Conservation (phyloP, 2,113 vertebrate genomes). For the Pterophyllum scalare region DNA sequence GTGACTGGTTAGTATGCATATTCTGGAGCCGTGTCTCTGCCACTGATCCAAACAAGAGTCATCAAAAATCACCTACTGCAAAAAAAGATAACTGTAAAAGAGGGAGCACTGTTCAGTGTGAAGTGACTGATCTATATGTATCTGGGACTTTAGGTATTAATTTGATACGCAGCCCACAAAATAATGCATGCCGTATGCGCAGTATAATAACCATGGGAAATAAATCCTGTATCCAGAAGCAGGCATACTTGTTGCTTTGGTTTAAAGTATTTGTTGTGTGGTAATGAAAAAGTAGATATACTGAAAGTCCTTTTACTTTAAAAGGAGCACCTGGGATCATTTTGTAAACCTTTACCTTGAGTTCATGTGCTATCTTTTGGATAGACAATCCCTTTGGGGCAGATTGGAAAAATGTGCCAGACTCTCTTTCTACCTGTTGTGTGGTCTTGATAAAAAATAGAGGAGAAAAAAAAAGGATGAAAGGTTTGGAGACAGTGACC, state of each 20-base stretch:
- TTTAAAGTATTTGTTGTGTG: conserved; percentile 24
- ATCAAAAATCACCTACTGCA: not conserved
- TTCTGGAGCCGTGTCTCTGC: not conserved
- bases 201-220: conserved; percentile 40
- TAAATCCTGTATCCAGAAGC: conserved; percentile 32
- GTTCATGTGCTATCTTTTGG: conserved; percentile 1
- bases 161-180: conserved; percentile 29
- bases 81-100: not conserved
- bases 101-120: not conserved
- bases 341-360: conserved; percentile 51
- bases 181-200: conserved; percentile 21
- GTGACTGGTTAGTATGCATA: not conserved
- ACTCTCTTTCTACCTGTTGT: conserved; percentile 56
- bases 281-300: conserved; percentile 42
- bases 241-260: conserved; percentile 18
- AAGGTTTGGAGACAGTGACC: conserved; percentile 39
- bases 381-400: conserved; percentile 9
- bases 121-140: conserved; percentile 1
- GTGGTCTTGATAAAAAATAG: conserved; percentile 33
- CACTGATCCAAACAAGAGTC: not conserved
- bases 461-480: conserved; percentile 35
- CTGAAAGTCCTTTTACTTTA: conserved; percentile 27
- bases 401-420: conserved; percentile 19
- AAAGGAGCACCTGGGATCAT: conserved; percentile 21
- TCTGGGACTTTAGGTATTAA: not conserved